A percentile compares a stretch with the other conserved stretches of the same genome.
Conservation (phyloP, 2,797 vertebrate genomes). For the Crocodylus rhombifer region DNA sequence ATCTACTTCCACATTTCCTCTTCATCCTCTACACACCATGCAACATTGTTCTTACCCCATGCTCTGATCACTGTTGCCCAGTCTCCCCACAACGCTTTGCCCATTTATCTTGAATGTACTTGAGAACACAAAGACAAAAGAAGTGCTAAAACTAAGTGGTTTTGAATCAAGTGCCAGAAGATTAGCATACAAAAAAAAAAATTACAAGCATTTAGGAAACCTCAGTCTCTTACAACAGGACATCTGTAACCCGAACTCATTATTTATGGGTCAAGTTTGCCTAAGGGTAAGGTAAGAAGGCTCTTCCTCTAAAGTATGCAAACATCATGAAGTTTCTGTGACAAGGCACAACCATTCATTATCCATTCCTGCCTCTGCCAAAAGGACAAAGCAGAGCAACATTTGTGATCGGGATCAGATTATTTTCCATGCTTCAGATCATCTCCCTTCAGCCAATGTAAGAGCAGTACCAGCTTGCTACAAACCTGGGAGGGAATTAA, state of each 20-base stretch:
- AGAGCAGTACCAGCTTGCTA: conserved; percentile 26
- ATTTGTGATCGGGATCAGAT: conserved; percentile 54
- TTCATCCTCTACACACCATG: background rate
- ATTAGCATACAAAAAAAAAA: background rate
- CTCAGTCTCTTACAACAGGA: background rate
- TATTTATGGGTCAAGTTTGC: background rate
- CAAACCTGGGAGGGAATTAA: background rate
- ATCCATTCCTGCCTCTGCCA: conserved; percentile 24
- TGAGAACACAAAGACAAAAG: background rate
- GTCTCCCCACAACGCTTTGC: conserved; percentile 37
- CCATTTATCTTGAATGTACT: conserved; percentile 34
- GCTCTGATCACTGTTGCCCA: conserved; percentile 44
- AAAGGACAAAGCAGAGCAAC: conserved; percentile 61
- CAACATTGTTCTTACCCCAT: conserved; percentile 24
- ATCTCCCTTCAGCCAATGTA: conserved; percentile 27
- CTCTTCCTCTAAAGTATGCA: background rate
- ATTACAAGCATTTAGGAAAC: background rate
- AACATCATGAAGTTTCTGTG: background rate
- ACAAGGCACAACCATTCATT: conserved; percentile 52
- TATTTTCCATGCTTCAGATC: conserved; percentile 63
- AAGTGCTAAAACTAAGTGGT: background rate
- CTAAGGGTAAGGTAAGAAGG: background rate
- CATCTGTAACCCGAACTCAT: background rate
- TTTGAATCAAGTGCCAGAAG: background rate
- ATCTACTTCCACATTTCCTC: background rate